A percentile compares a stretch with the other conserved stretches of the same genome.
These are phyloP conservation scores for Gnathonemus echidnorhynchus DNA, from an alignment of 2,113 vertebrate species.

Conservation along the genomic window DNA sequence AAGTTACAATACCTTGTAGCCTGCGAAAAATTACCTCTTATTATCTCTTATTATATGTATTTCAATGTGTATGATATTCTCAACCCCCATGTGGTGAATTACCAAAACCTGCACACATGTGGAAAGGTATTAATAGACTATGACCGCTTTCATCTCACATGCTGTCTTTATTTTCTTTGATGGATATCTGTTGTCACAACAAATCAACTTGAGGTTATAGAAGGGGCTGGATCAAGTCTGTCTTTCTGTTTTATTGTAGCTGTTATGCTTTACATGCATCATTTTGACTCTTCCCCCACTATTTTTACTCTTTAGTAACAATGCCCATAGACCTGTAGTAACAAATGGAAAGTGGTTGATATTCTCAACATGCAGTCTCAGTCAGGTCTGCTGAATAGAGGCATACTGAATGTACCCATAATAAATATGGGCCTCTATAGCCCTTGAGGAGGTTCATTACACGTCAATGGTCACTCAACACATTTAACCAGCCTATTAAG, in stretches of 20 bases:
- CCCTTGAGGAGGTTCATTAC: neutral
- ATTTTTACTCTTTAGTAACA: neutral
- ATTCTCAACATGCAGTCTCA: neutral
- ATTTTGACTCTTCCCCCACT: too few relatives aligned
- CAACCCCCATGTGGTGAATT: neutral
- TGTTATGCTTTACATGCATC: neutral
- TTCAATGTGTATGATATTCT: neutral
- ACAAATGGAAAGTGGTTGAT: neutral
- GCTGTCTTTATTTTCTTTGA: neutral
- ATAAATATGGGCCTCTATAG: neutral
- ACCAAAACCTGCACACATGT: neutral
- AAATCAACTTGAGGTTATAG: neutral
- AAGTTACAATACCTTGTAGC: neutral
- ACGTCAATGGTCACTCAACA: neutral
- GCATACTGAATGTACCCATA: neutral
- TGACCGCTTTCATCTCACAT: neutral
- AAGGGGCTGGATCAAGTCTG: neutral
- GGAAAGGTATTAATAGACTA: neutral
- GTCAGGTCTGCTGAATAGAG: neutral
- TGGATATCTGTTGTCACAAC: neutral
- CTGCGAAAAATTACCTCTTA: neutral
- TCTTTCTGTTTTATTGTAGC: neutral
- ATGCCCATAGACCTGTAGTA: neutral
- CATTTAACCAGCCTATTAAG: neutral
- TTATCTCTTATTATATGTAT: neutral